Conservation (phyloP, 2,797 vertebrate species). For the Hybognathus amarus region DNA sequence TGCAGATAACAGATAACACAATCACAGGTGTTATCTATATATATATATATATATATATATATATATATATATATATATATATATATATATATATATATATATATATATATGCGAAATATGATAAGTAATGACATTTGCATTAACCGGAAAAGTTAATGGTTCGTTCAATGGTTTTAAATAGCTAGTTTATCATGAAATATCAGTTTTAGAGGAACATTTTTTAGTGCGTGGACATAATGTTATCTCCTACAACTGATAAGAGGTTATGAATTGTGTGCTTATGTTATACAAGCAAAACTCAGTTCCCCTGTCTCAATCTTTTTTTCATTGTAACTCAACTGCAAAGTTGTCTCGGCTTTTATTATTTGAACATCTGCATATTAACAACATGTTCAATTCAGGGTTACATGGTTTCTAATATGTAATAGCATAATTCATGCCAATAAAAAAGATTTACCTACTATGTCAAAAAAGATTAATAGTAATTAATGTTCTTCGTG, state of each 20-base stretch:
- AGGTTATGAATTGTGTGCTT: conserved; percentile 5
- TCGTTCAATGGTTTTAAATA: not conserved
- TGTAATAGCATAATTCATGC: not conserved
- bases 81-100: not conserved
- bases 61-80: not conserved
- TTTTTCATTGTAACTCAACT: not conserved
- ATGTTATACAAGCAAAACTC: not conserved
- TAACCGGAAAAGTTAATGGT: not conserved
- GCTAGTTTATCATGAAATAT: not conserved
- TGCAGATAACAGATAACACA: conserved; percentile 50
- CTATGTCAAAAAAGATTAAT: no score
- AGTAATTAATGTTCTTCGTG: no score
- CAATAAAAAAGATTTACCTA: not conserved
- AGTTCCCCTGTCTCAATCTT: not conserved
- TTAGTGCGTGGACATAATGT: not conserved
- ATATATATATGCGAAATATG: not conserved
- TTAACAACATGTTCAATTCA: no score
- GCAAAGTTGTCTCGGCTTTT: no score
- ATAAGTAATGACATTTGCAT: not conserved
- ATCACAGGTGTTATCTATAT: conserved; percentile 37
- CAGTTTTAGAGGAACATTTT: not conserved
- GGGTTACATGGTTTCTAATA: not conserved
- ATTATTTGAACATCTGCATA: no score
- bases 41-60: not conserved
- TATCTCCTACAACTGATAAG: conserved; percentile 5